Conservation (phyloP, 1,140 invertebrate species). For the Calycopis cecrops region DNA sequence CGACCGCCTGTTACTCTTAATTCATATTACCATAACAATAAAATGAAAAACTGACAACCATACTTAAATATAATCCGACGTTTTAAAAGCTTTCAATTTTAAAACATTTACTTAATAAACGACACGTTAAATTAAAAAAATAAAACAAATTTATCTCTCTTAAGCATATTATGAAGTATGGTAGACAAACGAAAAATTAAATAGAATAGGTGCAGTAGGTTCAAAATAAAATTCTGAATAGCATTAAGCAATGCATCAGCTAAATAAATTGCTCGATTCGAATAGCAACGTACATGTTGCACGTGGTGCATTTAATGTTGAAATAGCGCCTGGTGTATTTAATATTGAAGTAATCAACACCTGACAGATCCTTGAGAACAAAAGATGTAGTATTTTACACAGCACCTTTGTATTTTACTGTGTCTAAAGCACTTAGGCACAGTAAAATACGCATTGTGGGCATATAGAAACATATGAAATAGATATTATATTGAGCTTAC, state of each 20-base stretch:
- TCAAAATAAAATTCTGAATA: neutral
- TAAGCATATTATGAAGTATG: slow-evolving; percentile 38
- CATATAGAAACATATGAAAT: too few relatives aligned
- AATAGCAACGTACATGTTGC: too few relatives aligned
- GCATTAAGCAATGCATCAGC: too few relatives aligned
- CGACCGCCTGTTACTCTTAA: slow-evolving; percentile 53
- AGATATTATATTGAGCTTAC: too few relatives aligned
- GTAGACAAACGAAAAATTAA: slow-evolving; percentile 17
- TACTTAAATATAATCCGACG: slow-evolving; percentile 53
- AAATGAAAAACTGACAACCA: slow-evolving; percentile 33
- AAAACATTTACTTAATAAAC: slow-evolving; percentile 39
- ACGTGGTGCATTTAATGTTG: too few relatives aligned
- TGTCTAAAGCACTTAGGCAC: too few relatives aligned
- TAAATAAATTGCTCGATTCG: too few relatives aligned
- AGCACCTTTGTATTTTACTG: too few relatives aligned
- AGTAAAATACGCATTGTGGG: slow-evolving; percentile 4
- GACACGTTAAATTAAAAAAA: slow-evolving; percentile 44
- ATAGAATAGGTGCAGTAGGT: neutral
- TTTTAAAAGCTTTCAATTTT: slow-evolving; percentile 11
- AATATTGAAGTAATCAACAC: too few relatives aligned
- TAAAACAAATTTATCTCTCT: slow-evolving; percentile 57
- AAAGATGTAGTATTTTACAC: too few relatives aligned
- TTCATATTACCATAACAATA: slow-evolving; percentile 45
- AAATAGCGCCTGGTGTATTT: too few relatives aligned
- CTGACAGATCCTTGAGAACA: too few relatives aligned